Evolutionary conservation across 2,888 invertebrate genomes (phyloP), one percentile per base, ranked within the genome.

Genomic region (Halictus ligatus): DNA sequence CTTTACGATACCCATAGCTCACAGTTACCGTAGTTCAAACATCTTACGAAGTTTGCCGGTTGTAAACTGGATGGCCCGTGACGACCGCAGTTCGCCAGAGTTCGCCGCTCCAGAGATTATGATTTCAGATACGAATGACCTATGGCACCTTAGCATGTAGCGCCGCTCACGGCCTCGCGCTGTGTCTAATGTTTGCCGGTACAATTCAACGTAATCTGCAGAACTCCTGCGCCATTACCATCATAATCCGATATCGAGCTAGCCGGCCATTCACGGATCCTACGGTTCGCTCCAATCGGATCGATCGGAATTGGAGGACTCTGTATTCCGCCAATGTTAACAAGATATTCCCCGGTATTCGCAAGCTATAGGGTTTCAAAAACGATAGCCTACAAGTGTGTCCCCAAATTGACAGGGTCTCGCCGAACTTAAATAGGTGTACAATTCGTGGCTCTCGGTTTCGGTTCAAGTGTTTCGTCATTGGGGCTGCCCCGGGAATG

Each of bases 101-200:
- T 83, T 82, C 82, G 43, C 84, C 77, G 76, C 83, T 69, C 77
- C 67, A 40, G 69, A 40, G 77, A 82, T 84, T 74, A 84, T 74
- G 67, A 82, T 84, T 82, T 82, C 40, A 58, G 50, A 58, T 78
- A 74, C 64, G 60, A 21, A 40, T 78, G 74, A 84, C 77, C 74
- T 73, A 54, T n/a, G 58, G 69, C 58, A 13, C 77, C 35, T n/a
- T n/a, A 54, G 50, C 35, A 18, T 35, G 69, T 50, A 50, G 60
- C 67, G 35, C 40, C 67, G 35, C 21, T 35, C 67, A 21, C 35
- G 35, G 35, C 67, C 35, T 29, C 77, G 40, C 29, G 60, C 60
- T 72, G 29, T 40, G 43, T 35, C 48, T n/a, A 29, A 48, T 76
- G 54, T 29, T 50, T 72, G 35, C 69, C 75, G 35, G 21, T 75